Evolutionary conservation across 2,797 vertebrate species (phyloP).

Genomic region (Mus minutoides): DNA sequence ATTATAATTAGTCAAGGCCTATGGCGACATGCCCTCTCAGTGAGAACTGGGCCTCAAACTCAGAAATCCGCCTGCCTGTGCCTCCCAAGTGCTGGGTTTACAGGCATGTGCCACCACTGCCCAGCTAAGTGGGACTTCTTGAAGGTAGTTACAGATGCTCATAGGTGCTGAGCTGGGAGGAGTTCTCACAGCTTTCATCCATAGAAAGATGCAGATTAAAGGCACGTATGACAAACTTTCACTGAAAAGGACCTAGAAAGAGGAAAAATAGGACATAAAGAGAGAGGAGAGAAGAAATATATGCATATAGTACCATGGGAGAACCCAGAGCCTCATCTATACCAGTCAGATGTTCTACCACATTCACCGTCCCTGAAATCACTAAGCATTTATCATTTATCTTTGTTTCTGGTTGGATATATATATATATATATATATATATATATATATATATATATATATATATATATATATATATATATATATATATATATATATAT

Average conservation of each 20-base stretch:
- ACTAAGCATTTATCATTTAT: background rate
- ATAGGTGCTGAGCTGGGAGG: background rate
- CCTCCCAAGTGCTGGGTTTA: no score
- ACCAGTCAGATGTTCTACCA: background rate
- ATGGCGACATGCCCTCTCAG: background rate
- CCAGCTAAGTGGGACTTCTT: background rate
- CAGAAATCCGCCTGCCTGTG: no score
- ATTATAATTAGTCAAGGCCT: background rate
- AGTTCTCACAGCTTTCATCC: background rate
- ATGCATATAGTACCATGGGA: background rate
- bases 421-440: no score
- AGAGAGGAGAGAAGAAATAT: background rate
- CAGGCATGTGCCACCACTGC: no score
- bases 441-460: no score
- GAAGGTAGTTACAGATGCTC: background rate
- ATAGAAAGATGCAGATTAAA: background rate
- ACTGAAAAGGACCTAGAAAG: background rate
- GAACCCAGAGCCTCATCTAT: background rate
- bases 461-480: no score
- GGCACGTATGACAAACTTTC: background rate
- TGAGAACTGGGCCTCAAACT: no score
- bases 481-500: accelerated
- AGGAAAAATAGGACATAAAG: background rate
- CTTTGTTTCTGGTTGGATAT: background rate
- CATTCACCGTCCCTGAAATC: background rate